These are phyloP conservation scores for Blennius ocellaris DNA, from an alignment of 2,113 vertebrate genomes.

Conservation along the genomic window DNA sequence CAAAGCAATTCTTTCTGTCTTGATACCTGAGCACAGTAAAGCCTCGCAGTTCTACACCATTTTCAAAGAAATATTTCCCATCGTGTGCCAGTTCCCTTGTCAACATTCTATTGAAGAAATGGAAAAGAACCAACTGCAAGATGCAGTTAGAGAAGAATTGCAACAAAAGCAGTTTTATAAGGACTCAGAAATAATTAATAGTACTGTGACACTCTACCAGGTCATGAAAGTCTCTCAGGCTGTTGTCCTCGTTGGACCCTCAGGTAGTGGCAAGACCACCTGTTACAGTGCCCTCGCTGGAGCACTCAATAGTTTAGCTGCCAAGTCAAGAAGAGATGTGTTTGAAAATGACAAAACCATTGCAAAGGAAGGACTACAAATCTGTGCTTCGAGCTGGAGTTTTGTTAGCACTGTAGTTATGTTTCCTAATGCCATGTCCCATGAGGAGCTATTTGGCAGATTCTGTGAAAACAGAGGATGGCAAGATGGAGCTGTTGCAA, in stretches of 20 bases:
- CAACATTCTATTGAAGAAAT: slow-evolving; percentile 59
- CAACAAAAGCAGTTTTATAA: slow-evolving; percentile 66
- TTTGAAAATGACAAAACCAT: neutral
- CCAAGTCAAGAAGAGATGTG: slow-evolving; percentile 15
- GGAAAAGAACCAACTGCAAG: slow-evolving; percentile 53
- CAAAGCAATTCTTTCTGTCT: slow-evolving; percentile 77
- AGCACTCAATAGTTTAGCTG: slow-evolving; percentile 79
- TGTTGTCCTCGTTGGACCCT: slow-evolving; percentile 84
- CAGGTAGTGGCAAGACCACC: slow-evolving; percentile 89
- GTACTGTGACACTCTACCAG: slow-evolving; percentile 80
- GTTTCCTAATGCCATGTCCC: slow-evolving; percentile 85
- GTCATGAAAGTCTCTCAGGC: slow-evolving; percentile 72
- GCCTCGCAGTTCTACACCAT: slow-evolving; percentile 70
- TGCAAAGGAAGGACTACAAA: slow-evolving; percentile 4
- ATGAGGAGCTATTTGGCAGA: slow-evolving; percentile 84
- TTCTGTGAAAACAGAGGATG: slow-evolving; percentile 73
- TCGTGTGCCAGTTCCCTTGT: slow-evolving; percentile 48
- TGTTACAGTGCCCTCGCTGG: slow-evolving; percentile 82
- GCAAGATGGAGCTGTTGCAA: slow-evolving; percentile 80
- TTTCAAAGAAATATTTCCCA: slow-evolving; percentile 83
- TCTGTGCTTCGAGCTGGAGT: slow-evolving; percentile 48
- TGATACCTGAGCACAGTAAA: slow-evolving; percentile 60
- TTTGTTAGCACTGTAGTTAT: slow-evolving; percentile 79
- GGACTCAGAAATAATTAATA: slow-evolving; percentile 63
- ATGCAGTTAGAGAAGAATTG: slow-evolving; percentile 78